These are phyloP conservation scores for Apolygus lucorum DNA, from an alignment of 1,140 invertebrate genomes.

Conservation along the genomic window DNA sequence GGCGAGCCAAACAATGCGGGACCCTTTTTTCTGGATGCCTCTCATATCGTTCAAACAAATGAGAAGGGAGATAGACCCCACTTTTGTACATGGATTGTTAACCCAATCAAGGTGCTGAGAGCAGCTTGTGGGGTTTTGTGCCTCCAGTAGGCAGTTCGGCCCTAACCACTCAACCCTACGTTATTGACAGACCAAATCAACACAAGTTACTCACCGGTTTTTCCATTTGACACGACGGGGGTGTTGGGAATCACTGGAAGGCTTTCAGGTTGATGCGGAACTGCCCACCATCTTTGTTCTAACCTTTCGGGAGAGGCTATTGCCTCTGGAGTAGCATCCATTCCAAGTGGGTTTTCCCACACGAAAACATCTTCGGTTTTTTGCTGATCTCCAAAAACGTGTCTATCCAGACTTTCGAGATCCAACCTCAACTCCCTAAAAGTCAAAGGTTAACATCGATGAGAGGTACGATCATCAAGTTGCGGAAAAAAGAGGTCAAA, in stretches of 20 bases:
- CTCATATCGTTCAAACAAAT: too few relatives aligned
- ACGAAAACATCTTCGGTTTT: slow-evolving; percentile 53
- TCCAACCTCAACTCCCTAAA: slow-evolving; percentile 62
- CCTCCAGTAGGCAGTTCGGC: too few relatives aligned
- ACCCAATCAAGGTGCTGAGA: too few relatives aligned
- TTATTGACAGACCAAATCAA: too few relatives aligned
- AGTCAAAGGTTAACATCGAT: not conserved
- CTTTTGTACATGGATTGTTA: too few relatives aligned
- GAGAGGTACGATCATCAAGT: not conserved
- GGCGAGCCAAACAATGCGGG: too few relatives aligned
- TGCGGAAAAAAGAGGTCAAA: not conserved
- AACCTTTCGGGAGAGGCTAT: not conserved
- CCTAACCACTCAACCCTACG: too few relatives aligned
- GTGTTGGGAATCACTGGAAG: not conserved
- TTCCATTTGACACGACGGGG: not conserved
- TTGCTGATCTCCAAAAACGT: slow-evolving; percentile 51
- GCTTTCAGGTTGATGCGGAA: not conserved
- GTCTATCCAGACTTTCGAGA: slow-evolving; percentile 68
- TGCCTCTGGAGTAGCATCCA: slow-evolving; percentile 33
- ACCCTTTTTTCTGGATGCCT: too few relatives aligned
- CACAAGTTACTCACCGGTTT: not conserved
- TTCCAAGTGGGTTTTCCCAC: slow-evolving; percentile 60
- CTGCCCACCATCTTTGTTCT: not conserved
- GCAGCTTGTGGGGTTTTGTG: too few relatives aligned
- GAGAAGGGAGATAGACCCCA: too few relatives aligned